phyloP scores from a whole-genome alignment of 53 echinoderm and acorn worm species.

The Echinarachnius parma region DNA sequence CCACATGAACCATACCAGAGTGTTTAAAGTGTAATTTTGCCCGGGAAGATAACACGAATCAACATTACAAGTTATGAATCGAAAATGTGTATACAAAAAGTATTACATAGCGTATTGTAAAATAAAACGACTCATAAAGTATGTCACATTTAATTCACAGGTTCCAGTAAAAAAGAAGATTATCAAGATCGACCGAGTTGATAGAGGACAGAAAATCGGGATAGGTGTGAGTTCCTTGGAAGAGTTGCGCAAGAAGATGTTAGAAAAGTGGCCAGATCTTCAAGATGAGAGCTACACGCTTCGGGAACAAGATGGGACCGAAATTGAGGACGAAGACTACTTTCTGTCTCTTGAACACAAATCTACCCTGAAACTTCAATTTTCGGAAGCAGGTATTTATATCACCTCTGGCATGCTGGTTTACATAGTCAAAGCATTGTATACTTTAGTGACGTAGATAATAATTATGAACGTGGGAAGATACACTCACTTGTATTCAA shows the following conservation, averaged over 20 bases:
- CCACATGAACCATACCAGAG: no score
- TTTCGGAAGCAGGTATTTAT: neutral
- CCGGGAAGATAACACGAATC: no score
- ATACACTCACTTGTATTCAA: no score
- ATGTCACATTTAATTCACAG: no score
- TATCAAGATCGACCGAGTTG: neutral
- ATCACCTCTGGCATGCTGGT: neutral
- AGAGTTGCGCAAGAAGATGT: neutral
- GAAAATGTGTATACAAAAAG: no score
- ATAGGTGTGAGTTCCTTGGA: neutral
- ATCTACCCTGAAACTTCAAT: neutral
- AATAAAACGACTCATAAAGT: no score
- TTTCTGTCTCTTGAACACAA: neutral
- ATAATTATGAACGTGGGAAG: no score
- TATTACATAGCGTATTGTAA: no score
- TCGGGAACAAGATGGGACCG: neutral
- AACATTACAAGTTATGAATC: no score
- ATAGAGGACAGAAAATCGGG: neutral
- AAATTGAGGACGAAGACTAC: neutral
- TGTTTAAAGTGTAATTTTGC: no score
- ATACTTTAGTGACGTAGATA: no score
- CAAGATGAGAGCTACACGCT: neutral
- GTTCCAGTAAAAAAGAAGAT: neutral
- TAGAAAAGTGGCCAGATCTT: neutral
- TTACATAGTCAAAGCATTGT: no score